phyloP scores from a whole-genome alignment of 2,797 vertebrate genomes.

The Coregonus ussuriensis region DNA sequence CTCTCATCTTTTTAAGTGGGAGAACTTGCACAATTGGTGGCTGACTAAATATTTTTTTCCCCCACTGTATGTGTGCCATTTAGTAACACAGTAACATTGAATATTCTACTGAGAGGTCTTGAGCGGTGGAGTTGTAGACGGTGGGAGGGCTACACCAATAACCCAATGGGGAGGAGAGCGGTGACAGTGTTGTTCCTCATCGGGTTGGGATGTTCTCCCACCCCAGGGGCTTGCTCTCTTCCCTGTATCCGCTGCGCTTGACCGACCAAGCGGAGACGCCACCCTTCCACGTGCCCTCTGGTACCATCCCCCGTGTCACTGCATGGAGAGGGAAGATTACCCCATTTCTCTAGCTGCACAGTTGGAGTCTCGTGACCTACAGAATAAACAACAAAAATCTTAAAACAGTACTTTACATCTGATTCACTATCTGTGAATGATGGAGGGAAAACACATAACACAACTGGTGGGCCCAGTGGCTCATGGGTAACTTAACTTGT shows the following conservation, averaged over 20 bases:
- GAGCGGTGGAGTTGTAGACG: not conserved
- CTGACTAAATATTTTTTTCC: no score
- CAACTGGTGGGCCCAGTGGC: not conserved
- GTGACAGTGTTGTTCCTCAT: not conserved
- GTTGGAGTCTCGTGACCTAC: constrained; percentile 43
- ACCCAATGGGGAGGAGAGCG: constrained; percentile 42
- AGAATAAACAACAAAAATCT: constrained; percentile 57
- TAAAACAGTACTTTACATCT: constrained; percentile 1
- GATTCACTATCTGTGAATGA: constrained; percentile 35
- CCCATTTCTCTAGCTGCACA: constrained; percentile 15
- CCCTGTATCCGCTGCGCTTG: constrained; percentile 64
- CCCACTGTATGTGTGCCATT: not conserved
- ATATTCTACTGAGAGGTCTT: not conserved
- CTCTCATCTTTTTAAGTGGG: no score
- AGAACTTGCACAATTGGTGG: no score
- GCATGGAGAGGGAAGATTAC: constrained; percentile 10
- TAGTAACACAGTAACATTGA: not conserved
- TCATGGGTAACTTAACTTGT: not conserved
- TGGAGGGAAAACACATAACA: not conserved
- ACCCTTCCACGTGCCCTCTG: constrained; percentile 67
- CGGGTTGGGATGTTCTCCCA: constrained; percentile 42
- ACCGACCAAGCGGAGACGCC: constrained; percentile 65
- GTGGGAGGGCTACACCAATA: not conserved
- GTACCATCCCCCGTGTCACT: constrained; percentile 30
- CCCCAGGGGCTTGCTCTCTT: constrained; percentile 66